These are phyloP conservation scores for Calcarius lapponicus DNA, from an alignment of 2,797 vertebrate species.

Conservation along the genomic window DNA sequence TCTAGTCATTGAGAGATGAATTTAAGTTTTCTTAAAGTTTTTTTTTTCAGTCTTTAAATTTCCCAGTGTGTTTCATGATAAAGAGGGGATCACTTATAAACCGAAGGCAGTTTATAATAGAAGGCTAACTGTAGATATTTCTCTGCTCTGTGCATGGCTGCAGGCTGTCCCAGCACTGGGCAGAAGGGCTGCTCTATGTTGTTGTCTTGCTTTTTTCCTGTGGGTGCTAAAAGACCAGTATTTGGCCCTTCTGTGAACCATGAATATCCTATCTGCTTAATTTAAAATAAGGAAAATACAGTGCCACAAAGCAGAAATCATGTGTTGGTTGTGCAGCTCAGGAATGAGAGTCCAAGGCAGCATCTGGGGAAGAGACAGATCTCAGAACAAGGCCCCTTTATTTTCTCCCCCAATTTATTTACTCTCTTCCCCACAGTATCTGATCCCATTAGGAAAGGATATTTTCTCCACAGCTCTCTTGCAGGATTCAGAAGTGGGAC, in stretches of 20 bases:
- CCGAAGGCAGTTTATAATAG: background rate
- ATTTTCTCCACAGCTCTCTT: background rate
- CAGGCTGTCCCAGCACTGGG: constrained; percentile 12
- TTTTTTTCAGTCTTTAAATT: background rate
- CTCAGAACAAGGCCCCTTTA: background rate
- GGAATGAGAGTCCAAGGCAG: background rate
- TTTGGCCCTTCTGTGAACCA: background rate
- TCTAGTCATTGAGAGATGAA: background rate
- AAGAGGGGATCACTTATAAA: background rate
- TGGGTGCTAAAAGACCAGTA: background rate
- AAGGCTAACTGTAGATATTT: background rate
- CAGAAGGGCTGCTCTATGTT: background rate
- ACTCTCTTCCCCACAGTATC: background rate
- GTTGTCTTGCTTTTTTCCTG: background rate
- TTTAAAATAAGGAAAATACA: background rate
- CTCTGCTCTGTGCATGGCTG: background rate
- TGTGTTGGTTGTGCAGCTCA: background rate
- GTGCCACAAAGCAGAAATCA: background rate
- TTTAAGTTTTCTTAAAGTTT: background rate
- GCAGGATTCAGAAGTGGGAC: background rate
- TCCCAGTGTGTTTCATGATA: background rate
- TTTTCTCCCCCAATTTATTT: background rate
- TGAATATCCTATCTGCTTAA: background rate
- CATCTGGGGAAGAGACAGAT: background rate
- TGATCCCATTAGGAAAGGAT: background rate